Evolutionary conservation across 2,797 vertebrate genomes (phyloP).

Genomic region (Bovichtus variegatus): DNA sequence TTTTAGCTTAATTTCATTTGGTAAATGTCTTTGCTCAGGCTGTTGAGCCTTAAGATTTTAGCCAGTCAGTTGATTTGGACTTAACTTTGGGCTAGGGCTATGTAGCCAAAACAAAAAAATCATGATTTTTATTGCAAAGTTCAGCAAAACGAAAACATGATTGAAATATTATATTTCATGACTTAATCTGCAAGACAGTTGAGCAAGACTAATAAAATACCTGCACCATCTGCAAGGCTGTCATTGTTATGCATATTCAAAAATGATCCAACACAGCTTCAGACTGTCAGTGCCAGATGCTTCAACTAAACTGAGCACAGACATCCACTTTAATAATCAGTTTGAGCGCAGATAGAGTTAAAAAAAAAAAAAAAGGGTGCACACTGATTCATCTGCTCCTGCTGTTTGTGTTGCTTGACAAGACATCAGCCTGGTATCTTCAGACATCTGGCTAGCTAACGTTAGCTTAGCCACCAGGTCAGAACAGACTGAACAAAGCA

Average conservation of each 20-base stretch:
- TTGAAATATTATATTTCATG: not conserved
- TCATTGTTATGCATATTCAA: not conserved
- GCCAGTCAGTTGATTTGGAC: no score
- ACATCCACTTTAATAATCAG: not conserved
- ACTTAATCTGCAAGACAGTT: not conserved
- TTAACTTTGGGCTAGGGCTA: not conserved
- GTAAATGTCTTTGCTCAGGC: not conserved
- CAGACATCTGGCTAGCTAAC: constrained; percentile 9
- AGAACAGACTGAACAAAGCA: not conserved
- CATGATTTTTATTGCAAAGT: not conserved
- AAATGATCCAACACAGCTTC: constrained; percentile 2
- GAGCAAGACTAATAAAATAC: not conserved
- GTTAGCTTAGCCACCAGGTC: not conserved
- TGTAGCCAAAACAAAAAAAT: not conserved
- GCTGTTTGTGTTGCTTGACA: constrained; percentile 1
- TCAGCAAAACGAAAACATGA: not conserved
- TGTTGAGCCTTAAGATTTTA: no score
- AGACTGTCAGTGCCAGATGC: constrained; percentile 15
- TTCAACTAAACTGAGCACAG: not conserved
- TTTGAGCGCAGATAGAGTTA: not conserved
- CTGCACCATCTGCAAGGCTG: constrained; percentile 11
- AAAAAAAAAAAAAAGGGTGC: not conserved
- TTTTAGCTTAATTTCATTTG: not conserved
- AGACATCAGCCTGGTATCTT: not conserved
- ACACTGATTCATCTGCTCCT: not conserved